Conservation (phyloP, 2,797 vertebrate species). For the Diplodus sargus region DNA sequence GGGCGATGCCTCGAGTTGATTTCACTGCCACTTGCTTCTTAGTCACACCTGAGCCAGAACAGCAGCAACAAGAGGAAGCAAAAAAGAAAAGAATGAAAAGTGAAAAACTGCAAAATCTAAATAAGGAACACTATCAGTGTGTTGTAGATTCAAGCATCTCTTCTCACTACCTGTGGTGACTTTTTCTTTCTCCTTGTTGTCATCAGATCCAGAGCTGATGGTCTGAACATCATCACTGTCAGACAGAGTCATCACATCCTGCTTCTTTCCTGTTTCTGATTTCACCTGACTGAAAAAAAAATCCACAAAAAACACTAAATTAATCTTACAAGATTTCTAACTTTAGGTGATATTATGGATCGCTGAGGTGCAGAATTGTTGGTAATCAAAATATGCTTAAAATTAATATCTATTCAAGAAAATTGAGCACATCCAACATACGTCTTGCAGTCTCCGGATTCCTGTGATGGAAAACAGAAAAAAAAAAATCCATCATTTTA, state of each 20-base stretch:
- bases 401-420: background rate
- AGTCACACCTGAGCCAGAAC: conserved; percentile 79
- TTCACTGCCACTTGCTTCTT: conserved; percentile 98
- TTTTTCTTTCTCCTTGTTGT: conserved; percentile 89
- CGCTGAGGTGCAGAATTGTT: background rate
- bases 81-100: background rate
- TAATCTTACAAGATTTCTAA: background rate
- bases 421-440: conserved; percentile 58
- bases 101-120: background rate
- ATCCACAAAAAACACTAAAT: too few relatives aligned
- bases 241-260: conserved; percentile 94
- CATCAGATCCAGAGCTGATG: conserved; percentile 96
- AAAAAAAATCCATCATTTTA: background rate
- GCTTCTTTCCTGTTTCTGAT: conserved; percentile 73
- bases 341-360: background rate
- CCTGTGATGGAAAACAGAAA: conserved; percentile 78
- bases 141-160: background rate
- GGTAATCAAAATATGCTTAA: background rate
- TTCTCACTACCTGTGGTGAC: conserved; percentile 68
- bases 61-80: background rate
- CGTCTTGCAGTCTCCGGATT: conserved; percentile 82
- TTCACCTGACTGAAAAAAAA: conserved; percentile 67
- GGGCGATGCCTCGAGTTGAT: conserved; percentile 93
- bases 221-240: conserved; percentile 99
- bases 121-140: background rate